Conservation (phyloP, 2,888 invertebrate genomes). For the Emmelina monodactyla region DNA sequence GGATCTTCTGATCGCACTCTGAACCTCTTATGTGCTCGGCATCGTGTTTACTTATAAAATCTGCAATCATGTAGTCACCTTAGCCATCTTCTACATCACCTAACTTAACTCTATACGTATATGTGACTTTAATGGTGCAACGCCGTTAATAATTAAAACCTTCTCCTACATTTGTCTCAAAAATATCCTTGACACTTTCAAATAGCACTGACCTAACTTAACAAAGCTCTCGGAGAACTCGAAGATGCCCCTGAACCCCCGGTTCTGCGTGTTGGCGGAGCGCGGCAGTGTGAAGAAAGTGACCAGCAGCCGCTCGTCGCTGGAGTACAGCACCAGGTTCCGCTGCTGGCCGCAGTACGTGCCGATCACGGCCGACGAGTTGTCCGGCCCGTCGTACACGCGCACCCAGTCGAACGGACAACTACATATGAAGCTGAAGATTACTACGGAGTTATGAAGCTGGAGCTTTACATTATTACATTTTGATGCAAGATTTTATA, state of each 20-base stretch:
- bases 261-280: constrained; percentile 93
- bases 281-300: constrained; percentile 91
- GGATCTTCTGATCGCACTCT: constrained; percentile 98
- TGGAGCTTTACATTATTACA: too few relatives aligned
- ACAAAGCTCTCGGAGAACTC: constrained; percentile 99
- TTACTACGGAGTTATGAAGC: too few relatives aligned
- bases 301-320: constrained; percentile 88
- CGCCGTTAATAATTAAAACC: too few relatives aligned
- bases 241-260: constrained; percentile 98
- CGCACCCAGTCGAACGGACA: constrained; percentile 99
- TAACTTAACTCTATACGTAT: too few relatives aligned
- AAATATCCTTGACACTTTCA: too few relatives aligned
- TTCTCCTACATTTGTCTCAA: neutral
- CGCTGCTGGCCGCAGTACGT: constrained; percentile 98
- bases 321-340: constrained; percentile 94
- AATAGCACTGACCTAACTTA: constrained; percentile 77
- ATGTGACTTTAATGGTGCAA: too few relatives aligned
- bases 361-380: constrained; percentile 89
- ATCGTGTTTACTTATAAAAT: constrained; percentile 91
- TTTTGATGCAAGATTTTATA: too few relatives aligned
- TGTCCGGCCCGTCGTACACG: constrained; percentile 94
- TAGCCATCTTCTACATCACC: too few relatives aligned
- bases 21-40: constrained; percentile 96
- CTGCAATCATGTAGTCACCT: too few relatives aligned
- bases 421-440: too few relatives aligned